Evolutionary conservation across 1,140 invertebrate genomes (phyloP).

Genomic region (Bombus ignitus): DNA sequence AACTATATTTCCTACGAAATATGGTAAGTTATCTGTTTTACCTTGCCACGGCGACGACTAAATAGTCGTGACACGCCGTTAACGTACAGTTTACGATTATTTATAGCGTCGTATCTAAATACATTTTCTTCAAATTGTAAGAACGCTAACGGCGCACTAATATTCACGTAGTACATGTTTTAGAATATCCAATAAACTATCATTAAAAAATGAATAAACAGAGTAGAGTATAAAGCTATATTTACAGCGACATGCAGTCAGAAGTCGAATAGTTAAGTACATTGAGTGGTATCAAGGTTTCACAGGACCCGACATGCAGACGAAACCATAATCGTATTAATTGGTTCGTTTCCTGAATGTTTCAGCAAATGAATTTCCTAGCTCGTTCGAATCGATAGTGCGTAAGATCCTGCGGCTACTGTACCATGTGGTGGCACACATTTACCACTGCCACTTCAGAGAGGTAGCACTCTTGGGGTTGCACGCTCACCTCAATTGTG

Average conservation of each 20-base stretch:
- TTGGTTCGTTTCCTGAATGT: constrained; percentile 64
- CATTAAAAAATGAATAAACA: background rate
- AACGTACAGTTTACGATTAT: background rate
- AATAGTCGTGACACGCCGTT: no score
- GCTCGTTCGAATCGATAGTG: constrained; percentile 96
- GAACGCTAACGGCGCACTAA: background rate
- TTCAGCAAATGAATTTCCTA: constrained; percentile 96
- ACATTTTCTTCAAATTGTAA: background rate
- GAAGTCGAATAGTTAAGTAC: background rate
- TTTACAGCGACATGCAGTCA: background rate
- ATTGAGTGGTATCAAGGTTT: background rate
- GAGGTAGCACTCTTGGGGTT: constrained; percentile 95
- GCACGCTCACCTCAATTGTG: constrained; percentile 97
- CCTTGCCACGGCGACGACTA: background rate
- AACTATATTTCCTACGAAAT: constrained; percentile 98
- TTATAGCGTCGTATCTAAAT: no score
- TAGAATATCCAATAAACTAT: background rate
- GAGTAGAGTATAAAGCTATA: background rate
- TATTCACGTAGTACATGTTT: no score
- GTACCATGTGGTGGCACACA: constrained; percentile 98
- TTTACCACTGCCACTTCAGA: constrained; percentile 98
- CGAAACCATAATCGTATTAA: constrained; percentile 13
- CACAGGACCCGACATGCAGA: background rate
- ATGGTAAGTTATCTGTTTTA: constrained; percentile 86
- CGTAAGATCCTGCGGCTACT: constrained; percentile 97